phyloP scores from a whole-genome alignment of 2,888 invertebrate genomes.

The Agriopis leucophaearia region DNA sequence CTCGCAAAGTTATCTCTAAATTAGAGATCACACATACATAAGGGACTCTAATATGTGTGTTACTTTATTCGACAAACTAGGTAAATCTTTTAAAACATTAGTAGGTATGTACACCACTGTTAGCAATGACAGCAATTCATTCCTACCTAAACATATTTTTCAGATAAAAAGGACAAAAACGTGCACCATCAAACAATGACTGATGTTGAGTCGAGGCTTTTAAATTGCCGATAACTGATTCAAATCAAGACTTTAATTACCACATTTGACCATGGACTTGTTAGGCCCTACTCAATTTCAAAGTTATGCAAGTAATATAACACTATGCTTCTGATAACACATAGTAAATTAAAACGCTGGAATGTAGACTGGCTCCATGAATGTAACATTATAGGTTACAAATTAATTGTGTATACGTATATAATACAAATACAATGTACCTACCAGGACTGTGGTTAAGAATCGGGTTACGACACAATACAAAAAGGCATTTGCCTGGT shows the following conservation, averaged over 20 bases:
- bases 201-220: not conserved
- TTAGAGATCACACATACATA: no score
- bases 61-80: not conserved
- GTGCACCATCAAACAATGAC: not conserved
- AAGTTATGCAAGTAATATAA: slow-evolving; percentile 26
- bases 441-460: not conserved
- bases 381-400: slow-evolving; percentile 30
- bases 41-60: no score
- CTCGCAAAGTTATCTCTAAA: not conserved
- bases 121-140: not conserved
- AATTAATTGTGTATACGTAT: slow-evolving; percentile 2
- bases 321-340: slow-evolving; percentile 14
- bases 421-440: not conserved
- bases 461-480: slow-evolving; percentile 7
- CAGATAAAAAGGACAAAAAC: not conserved
- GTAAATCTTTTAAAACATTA: not conserved
- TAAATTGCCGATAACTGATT: not conserved
- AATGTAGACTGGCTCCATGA: slow-evolving; percentile 20
- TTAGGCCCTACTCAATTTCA: not conserved
- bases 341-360: slow-evolving; percentile 35
- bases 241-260: not conserved
- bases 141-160: no score
- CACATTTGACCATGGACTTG: not conserved
- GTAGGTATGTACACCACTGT: no score
- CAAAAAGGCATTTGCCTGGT: slow-evolving; percentile 3